Conservation (phyloP, 2,113 vertebrate species). For the Chaetodon auriga region DNA sequence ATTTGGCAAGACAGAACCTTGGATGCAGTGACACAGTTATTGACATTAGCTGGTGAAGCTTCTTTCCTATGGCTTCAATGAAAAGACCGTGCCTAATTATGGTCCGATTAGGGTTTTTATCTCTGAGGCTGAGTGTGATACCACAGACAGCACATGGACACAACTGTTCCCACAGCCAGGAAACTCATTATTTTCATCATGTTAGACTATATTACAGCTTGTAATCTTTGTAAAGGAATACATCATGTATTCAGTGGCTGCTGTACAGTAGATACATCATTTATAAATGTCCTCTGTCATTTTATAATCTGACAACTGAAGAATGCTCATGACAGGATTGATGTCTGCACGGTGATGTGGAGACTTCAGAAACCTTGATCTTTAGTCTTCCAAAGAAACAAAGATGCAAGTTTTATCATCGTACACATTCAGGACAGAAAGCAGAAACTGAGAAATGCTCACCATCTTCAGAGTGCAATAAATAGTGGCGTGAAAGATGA, state of each 20-base stretch:
- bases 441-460: conserved; percentile 26
- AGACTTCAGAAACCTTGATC: conserved; percentile 7
- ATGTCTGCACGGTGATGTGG: conserved; percentile 7
- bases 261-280: conserved; percentile 6
- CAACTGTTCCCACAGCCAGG: conserved; percentile 13
- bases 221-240: conserved; percentile 5
- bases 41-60: conserved; percentile 73
- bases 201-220: not conserved
- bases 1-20: conserved; percentile 76
- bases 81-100: conserved; percentile 78
- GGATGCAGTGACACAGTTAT: conserved; percentile 77
- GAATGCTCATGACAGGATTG: conserved; percentile 1
- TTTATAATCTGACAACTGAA: conserved; percentile 20
- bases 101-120: conserved; percentile 75
- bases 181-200: conserved; percentile 27
- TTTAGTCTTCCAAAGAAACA: conserved; percentile 12
- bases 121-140: conserved; percentile 51
- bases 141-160: conserved; percentile 36
- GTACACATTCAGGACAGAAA: conserved; percentile 16
- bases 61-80: conserved; percentile 75
- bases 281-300: conserved; percentile 15
- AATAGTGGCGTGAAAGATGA: conserved; percentile 56
- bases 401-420: conserved; percentile 19
- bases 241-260: not conserved
- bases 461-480: conserved; percentile 53